Base-by-base conservation (phyloP, 2,888 invertebrate species). In the Drosophila setosimentum region DNA sequence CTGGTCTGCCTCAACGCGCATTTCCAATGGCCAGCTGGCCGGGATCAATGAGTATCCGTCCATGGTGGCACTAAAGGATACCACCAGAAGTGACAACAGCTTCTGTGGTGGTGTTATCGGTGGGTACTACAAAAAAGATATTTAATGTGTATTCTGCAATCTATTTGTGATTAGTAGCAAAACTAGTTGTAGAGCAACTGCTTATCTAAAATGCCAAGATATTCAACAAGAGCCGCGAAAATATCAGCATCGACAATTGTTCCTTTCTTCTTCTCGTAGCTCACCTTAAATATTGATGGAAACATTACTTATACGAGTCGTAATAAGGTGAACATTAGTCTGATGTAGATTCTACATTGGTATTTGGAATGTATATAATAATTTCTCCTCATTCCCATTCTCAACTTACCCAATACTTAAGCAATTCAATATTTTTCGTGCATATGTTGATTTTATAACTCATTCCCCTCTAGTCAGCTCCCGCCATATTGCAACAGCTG, bases 41-140 rank as follows among this genome's bases (percentile, higher is more conserved):
- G 92, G 92, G 0, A 81, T 94, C 0, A 95, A 95, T 79, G 95
- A 95, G 81, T 95, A 91, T 87, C 95, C 95, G 1, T 94, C 94
- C 82, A 95, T 95, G 94, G 94, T 93, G 0, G 95, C 93, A 0
- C 68, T 95, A 1, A 81, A 74, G 59, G 83, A 91, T 68, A 49
- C 24, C 6, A 45, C 68, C 27, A 3, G 3, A 18, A 76, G 21
- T 7, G n/a, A 62, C 7, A 27, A 73, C 0, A 64, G 93, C 2
- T 93, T 92, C 72, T 94, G 95, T 81, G 94, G 94, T 1, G 94
- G 92, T 1, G 80, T 92, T 3, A 94, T 95, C 53, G 94, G 93
- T 93, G 48, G 67, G 83, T 73, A 62, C n/a, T 11, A 32, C 2
- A 30, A 51, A 3, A n/a, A 11, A 30, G 8, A 32, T 8, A 27